Conservation (phyloP, 2,888 invertebrate species). For the Linyphia triangularis region DNA sequence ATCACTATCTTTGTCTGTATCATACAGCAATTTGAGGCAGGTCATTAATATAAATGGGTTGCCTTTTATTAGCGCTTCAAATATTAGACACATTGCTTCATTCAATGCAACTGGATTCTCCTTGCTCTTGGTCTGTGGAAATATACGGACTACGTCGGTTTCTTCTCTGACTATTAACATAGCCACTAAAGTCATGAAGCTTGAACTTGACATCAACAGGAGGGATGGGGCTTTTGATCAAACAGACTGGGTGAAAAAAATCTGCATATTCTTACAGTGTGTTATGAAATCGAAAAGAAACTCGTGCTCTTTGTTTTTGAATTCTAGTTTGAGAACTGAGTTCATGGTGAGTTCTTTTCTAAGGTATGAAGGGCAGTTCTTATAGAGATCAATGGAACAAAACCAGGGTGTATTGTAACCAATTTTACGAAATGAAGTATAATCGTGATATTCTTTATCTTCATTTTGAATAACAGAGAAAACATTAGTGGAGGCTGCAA, state of each 20-base stretch:
- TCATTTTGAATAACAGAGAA: slow-evolving; percentile 35
- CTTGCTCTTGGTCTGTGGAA: slow-evolving; percentile 1
- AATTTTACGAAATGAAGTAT: slow-evolving; percentile 26
- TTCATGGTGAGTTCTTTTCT: slow-evolving; percentile 59
- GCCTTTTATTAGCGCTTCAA: slow-evolving; percentile 48
- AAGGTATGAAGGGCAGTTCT: background rate
- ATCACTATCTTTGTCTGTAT: background rate
- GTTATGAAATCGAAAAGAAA: slow-evolving; percentile 18
- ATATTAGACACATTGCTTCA: slow-evolving; percentile 58
- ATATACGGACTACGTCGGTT: background rate
- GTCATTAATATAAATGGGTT: slow-evolving; percentile 29
- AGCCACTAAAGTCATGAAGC: slow-evolving; percentile 49
- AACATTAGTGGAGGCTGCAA: slow-evolving; percentile 50
- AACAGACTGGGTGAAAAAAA: slow-evolving; percentile 48
- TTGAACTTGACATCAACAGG: background rate
- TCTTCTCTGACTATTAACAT: background rate
- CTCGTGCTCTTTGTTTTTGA: slow-evolving; percentile 41
- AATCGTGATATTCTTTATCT: slow-evolving; percentile 36
- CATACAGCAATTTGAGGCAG: slow-evolving; percentile 54
- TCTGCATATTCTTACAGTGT: slow-evolving; percentile 30
- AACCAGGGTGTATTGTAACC: slow-evolving; percentile 5
- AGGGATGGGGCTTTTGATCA: background rate
- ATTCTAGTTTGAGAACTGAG: slow-evolving; percentile 53
- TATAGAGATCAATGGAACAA: slow-evolving; percentile 41
- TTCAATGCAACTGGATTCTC: slow-evolving; percentile 45